A percentile compares a stretch with the other conserved stretches of the same genome.
Evolutionary conservation across 1,140 invertebrate species (phyloP).

Genomic region (Drosophila tropicalis): DNA sequence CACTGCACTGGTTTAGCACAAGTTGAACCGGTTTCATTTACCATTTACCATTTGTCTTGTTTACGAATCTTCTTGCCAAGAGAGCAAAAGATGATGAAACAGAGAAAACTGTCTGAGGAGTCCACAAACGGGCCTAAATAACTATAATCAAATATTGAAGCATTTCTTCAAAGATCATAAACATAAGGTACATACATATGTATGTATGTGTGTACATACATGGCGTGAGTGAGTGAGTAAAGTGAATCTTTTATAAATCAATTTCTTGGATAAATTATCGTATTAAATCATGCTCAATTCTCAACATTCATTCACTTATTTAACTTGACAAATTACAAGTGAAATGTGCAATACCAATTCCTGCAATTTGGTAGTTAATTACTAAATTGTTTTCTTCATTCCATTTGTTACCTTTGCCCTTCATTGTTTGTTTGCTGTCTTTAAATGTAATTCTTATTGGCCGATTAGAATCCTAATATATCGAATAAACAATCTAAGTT

Average conservation of each 20-base stretch:
- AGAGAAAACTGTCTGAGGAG: neutral
- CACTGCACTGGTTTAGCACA: conserved; percentile 38
- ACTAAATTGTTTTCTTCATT: no score
- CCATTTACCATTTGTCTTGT: conserved; percentile 47
- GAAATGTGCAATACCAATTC: no score
- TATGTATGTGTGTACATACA: no score
- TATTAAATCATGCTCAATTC: neutral
- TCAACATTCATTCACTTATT: neutral
- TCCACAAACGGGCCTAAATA: conserved; percentile 43
- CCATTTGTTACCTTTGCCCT: no score
- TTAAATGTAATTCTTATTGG: no score
- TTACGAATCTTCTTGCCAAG: conserved; percentile 11
- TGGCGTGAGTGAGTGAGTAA: neutral
- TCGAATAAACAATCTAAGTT: no score
- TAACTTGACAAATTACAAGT: neutral
- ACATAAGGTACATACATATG: no score
- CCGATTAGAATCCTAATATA: no score
- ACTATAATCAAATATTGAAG: conserved; percentile 64
- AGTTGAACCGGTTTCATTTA: conserved; percentile 63
- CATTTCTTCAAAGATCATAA: neutral
- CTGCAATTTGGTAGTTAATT: neutral
- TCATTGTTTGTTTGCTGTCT: no score
- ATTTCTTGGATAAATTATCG: neutral
- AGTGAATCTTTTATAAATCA: neutral
- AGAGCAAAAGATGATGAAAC: no score